A percentile compares a stretch with the other conserved stretches of the same genome.
Conservation (phyloP, 2,888 invertebrate species). For the Sminthurinus aureus region DNA sequence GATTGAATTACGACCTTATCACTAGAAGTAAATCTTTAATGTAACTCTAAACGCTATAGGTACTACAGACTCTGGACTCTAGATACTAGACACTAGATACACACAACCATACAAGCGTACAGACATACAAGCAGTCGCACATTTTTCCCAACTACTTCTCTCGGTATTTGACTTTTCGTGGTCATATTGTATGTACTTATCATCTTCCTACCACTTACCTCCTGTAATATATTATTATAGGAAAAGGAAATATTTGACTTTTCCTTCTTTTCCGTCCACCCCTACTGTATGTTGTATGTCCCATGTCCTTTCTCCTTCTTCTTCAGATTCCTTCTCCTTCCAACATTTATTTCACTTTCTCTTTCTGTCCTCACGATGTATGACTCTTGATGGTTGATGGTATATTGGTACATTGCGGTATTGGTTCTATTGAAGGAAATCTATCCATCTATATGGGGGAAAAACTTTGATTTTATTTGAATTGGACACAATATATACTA, state of each 20-base stretch:
- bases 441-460: not conserved
- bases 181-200: not conserved
- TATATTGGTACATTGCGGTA: no score
- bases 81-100: not conserved
- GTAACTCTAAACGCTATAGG: conserved; percentile 3
- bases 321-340: not conserved
- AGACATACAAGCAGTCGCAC: not conserved
- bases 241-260: conserved; percentile 8
- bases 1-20: conserved; percentile 15
- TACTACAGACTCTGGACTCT: no score
- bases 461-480: not conserved
- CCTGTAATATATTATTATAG: not conserved
- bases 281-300: no score
- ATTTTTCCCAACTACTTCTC: no score
- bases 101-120: not conserved
- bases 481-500: not conserved
- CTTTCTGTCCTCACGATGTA: not conserved
- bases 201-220: no score
- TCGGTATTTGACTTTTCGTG: conserved; percentile 1
- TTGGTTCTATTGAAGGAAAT: not conserved
- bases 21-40: not conserved
- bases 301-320: not conserved
- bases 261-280: not conserved
- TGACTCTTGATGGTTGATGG: no score
- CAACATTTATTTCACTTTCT: not conserved